Conservation (phyloP, 2,113 vertebrate genomes). For the Sylvicapra grimmia region DNA sequence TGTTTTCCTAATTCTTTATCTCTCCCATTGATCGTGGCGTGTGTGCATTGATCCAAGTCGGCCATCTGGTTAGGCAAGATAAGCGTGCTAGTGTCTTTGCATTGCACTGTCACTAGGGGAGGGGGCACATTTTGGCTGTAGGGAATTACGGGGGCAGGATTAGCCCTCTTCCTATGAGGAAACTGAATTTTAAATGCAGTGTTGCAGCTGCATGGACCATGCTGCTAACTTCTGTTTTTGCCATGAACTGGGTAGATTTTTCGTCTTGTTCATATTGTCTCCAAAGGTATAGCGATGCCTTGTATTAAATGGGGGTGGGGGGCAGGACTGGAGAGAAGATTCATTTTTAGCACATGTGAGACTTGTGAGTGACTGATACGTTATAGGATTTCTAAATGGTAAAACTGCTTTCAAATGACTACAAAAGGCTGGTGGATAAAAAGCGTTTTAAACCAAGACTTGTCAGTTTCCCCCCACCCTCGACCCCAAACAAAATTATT, state of each 20-base stretch:
- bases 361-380: slow-evolving; percentile 61
- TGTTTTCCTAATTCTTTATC: slow-evolving; percentile 98
- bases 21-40: slow-evolving; percentile 99
- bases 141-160: slow-evolving; percentile 99
- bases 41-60: slow-evolving; percentile 99
- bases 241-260: slow-evolving; percentile 74
- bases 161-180: slow-evolving; percentile 99
- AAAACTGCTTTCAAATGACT: slow-evolving; percentile 70
- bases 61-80: slow-evolving; percentile 99
- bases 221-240: slow-evolving; percentile 84
- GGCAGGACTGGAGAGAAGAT: slow-evolving; percentile 6
- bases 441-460: slow-evolving; percentile 61
- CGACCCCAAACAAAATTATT: slow-evolving; percentile 46
- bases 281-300: slow-evolving; percentile 59
- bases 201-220: slow-evolving; percentile 85
- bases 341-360: slow-evolving; percentile 63
- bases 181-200: slow-evolving; percentile 99
- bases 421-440: slow-evolving; percentile 46
- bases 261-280: slow-evolving; percentile 59
- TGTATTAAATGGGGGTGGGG: slow-evolving; percentile 49
- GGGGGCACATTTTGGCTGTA: slow-evolving; percentile 99
- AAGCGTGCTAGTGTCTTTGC: slow-evolving; percentile 99
- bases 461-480: neutral
- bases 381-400: slow-evolving; percentile 69
- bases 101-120: slow-evolving; percentile 99